Evolutionary conservation across 92 coral and sea anemone genomes (phyloP), one percentile per base, ranked within the genome.

Genomic region (Metridium senile): DNA sequence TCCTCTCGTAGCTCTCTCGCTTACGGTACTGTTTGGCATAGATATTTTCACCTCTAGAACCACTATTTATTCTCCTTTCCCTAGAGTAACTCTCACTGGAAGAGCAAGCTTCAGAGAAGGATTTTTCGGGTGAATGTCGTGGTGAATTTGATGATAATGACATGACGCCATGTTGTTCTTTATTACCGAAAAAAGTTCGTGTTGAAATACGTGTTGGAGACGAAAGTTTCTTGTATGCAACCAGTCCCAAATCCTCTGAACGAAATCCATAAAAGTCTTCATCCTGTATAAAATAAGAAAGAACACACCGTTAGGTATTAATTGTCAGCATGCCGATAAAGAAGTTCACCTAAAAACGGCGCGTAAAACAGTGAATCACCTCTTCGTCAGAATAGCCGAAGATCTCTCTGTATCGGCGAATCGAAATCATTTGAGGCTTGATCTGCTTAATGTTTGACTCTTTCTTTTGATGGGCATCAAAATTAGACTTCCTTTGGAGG

Each of bases 341-440:
- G 72, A 27, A 59, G 72, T 58, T 74, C 58, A 47, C 85, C 78
- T 86, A 80, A 83, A 84, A 85, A 92, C 93, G 82, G 81, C 85
- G 83, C 89, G 83, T 65, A 68, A 73, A 58, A 52, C 56, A 35
- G 51, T 64, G 86, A 91, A 89, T 77, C 92, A 94, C 98, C 97
- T 94, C 98, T 73, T 94, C 97, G 74, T 94, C 98, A 56, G 98
- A 94, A 86, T 85, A 92, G 73, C 98, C 98, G 87, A 94, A 94
- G 75, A 94, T 94, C 87, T 94, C 92, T 62, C 93, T 88, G 65
- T 84, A 94, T 83, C 85, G 81, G 52, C 92, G 93, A 27, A 81
- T 84, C 20, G 97, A 81, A 39, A 94, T 92, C 35, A 80, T 89
- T 75, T 86, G 83, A 45, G 97, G 97, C 46, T 67, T 74, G 49